These are phyloP conservation scores for Drosophila ficusphila DNA, from an alignment of 1,140 invertebrate genomes.

Conservation along the genomic window DNA sequence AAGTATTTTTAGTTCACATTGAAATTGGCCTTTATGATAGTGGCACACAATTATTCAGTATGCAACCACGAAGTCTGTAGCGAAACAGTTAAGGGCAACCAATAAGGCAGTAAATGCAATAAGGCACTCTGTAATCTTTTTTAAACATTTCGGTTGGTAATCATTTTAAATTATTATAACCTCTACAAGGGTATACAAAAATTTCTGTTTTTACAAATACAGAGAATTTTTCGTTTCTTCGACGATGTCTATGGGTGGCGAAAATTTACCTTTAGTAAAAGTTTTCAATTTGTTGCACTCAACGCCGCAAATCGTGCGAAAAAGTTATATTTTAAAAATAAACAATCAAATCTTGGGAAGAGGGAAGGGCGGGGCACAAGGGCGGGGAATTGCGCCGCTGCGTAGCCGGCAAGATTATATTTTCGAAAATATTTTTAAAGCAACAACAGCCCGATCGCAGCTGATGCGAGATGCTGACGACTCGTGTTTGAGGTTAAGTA, in stretches of 20 bases:
- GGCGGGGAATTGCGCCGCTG: slow-evolving; percentile 23
- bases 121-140: no score
- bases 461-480: slow-evolving; percentile 32
- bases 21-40: slow-evolving; percentile 26
- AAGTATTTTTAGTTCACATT: slow-evolving; percentile 34
- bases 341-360: slow-evolving; percentile 55
- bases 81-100: no score
- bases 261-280: not conserved
- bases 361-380: not conserved
- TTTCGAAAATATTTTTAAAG: slow-evolving; percentile 76
- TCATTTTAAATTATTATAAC: no score
- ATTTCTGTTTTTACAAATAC: no score
- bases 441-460: slow-evolving; percentile 44
- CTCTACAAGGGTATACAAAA: no score
- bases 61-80: no score
- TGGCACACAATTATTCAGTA: not conserved
- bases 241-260: no score
- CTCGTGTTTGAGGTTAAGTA: slow-evolving; percentile 56
- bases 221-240: no score
- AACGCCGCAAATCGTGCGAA: slow-evolving; percentile 61
- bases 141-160: no score
- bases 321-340: slow-evolving; percentile 77
- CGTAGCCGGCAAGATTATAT: slow-evolving; percentile 68
- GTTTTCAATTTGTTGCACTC: slow-evolving; percentile 16
- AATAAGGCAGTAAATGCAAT: no score